Evolutionary conservation across 2,888 invertebrate genomes (phyloP).

Genomic region (Eilema sororculum): DNA sequence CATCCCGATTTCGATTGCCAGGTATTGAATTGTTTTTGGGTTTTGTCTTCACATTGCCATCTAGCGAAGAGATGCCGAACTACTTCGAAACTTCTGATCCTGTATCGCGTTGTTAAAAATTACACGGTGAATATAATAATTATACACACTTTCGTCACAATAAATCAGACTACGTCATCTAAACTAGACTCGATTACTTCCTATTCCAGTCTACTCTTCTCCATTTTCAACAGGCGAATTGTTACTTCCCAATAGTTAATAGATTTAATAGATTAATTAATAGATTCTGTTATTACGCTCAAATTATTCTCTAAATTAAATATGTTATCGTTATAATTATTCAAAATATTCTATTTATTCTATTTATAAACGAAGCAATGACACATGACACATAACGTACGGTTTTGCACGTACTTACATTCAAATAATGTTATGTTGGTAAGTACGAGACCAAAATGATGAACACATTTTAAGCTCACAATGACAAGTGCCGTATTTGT

Average conservation of each 20-base stretch:
- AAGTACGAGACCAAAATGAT: slow-evolving; percentile 22
- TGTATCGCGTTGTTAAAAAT: not conserved
- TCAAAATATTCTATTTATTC: not conserved
- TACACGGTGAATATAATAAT: not conserved
- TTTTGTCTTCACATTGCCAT: not conserved
- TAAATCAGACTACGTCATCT: too few relatives aligned
- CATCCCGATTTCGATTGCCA: not conserved
- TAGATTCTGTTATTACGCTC: not conserved
- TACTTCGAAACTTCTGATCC: not conserved
- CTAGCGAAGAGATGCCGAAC: not conserved
- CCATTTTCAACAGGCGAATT: not conserved
- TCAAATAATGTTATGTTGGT: slow-evolving; percentile 27
- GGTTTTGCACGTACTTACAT: not conserved
- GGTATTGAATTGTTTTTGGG: not conserved
- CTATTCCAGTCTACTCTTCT: too few relatives aligned
- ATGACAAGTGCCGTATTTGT: slow-evolving; percentile 46
- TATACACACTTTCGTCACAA: not conserved
- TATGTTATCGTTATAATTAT: not conserved
- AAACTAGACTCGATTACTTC: too few relatives aligned
- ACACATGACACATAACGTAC: slow-evolving; percentile 1
- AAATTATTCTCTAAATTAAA: not conserved
- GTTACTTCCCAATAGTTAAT: not conserved
- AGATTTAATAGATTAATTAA: too few relatives aligned
- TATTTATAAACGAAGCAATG: not conserved
- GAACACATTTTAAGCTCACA: slow-evolving; percentile 28